phyloP scores from a whole-genome alignment of 2,113 vertebrate species.

The Chelonoidis abingdonii region DNA sequence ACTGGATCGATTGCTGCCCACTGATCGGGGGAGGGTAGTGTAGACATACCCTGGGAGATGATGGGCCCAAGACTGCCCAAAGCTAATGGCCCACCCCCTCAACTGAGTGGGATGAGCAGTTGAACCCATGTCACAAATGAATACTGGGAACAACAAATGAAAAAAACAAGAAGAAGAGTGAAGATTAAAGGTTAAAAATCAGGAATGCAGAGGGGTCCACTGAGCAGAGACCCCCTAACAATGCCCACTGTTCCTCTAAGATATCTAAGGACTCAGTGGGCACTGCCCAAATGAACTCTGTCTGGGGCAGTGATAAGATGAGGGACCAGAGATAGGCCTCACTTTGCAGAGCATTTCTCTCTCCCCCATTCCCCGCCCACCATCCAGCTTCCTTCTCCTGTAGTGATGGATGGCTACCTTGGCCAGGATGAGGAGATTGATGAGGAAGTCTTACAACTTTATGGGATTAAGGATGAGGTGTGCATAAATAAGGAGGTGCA shows the following conservation, averaged over 20 bases:
- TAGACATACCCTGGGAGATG: not conserved
- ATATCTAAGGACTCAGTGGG: not conserved
- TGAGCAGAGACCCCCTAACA: not conserved
- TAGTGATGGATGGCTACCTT: not conserved
- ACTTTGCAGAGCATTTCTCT: not conserved
- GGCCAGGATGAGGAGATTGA: not conserved
- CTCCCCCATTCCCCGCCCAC: too few species aligned
- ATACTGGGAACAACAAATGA: too few species aligned
- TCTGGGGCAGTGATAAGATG: not conserved
- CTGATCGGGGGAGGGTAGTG: too few species aligned
- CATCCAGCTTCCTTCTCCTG: not conserved
- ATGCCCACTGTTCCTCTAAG: not conserved
- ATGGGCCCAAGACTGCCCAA: not conserved
- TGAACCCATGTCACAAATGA: too few species aligned
- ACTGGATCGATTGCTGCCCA: too few species aligned
- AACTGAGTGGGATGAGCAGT: not conserved
- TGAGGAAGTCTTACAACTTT: not conserved
- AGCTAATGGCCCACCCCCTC: not conserved
- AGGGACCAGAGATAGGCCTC: not conserved
- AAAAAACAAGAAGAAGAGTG: not conserved
- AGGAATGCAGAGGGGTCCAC: not conserved
- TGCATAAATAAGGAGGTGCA: not conserved
- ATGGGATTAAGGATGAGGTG: not conserved
- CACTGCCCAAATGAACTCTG: not conserved
- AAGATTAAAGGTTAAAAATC: not conserved